Base-by-base conservation (phyloP, 2,888 invertebrate species). In the Bombyx huttoni region DNA sequence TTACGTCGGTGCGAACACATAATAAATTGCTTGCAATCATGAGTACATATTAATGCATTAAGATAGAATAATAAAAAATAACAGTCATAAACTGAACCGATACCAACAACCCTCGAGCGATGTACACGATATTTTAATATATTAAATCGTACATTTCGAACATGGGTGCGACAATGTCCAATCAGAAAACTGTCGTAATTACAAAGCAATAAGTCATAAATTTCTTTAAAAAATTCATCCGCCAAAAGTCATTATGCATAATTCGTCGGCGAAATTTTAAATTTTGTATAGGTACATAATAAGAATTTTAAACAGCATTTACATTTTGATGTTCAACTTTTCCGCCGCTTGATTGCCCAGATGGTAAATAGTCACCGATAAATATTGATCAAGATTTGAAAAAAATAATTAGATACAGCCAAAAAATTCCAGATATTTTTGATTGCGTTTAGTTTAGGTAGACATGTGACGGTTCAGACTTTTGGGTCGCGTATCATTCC, bases 1-100 rank as follows among this genome's bases (percentile, higher is more conserved):
- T 40, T 13, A 47, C n/a, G 49, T 49, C 35, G 35, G 49, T 47
- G 33, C 40, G 49, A 34, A 49, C 48, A 48, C 48, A 45, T 48
- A 52, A 52, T 45, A 40, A 52, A 49, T 7, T 35, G 61, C 57
- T 62, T 59, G 67, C 60, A 66, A 66, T 67, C 64, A 64, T 68
- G 63, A 61, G 75, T 75, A 69, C 74, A 66, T 72, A 78, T 79
- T 80, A 77, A 69, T 71, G 65, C 66, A 76, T 81, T 81, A 77
- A 74, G 81, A 79, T 83, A 79, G 76, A 70, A 77, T 81, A 76
- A 77, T 77, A 78, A 83, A 75, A 79, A 84, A 80, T 80, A 76
- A 68, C 77, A 74, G 77, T 79, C 74, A 78, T 82, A 80, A 81
- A 72, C 68, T 67, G 68, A 73, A 81, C 80, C 78, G 78, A 76